Percentiles rank a stretch among this genome's conserved stretches.
phyloP scores from a whole-genome alignment of 2,797 vertebrate species.

The Macropodus opercularis region DNA sequence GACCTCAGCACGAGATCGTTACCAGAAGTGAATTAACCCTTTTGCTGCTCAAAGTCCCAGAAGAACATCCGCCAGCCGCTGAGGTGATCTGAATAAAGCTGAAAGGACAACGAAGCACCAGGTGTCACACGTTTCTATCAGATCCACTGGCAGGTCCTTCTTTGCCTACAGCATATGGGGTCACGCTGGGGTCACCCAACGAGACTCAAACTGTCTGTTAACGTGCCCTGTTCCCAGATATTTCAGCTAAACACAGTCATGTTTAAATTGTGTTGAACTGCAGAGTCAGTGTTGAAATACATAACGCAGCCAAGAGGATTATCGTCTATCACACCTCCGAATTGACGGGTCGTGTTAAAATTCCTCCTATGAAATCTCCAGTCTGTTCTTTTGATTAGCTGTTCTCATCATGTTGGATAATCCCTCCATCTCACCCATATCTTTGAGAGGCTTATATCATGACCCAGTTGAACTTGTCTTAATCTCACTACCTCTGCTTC shows the following conservation, averaged over 20 bases:
- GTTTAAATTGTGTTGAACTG: not conserved
- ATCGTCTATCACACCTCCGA: slow-evolving; percentile 12
- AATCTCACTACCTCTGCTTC: slow-evolving; percentile 55
- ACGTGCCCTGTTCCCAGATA: too few species aligned
- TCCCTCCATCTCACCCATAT: slow-evolving; percentile 61
- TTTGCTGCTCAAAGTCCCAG: too few species aligned
- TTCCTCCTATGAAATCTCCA: slow-evolving; percentile 25
- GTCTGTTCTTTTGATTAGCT: slow-evolving; percentile 64
- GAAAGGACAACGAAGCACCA: too few species aligned
- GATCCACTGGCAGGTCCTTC: too few species aligned
- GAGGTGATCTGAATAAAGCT: too few species aligned
- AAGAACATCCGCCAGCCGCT: too few species aligned
- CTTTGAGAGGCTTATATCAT: slow-evolving; percentile 65
- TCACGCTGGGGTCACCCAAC: too few species aligned
- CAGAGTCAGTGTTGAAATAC: slow-evolving; percentile 5
- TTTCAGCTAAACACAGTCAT: not conserved
- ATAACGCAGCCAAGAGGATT: slow-evolving; percentile 18
- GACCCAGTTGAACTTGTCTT: slow-evolving; percentile 69
- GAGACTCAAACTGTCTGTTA: too few species aligned
- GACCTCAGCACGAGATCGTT: too few species aligned
- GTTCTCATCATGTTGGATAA: slow-evolving; percentile 57
- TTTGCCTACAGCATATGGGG: too few species aligned
- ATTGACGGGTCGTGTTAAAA: slow-evolving; percentile 33
- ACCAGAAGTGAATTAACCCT: too few species aligned
- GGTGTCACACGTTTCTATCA: too few species aligned